Evolutionary conservation across 2,797 vertebrate species (phyloP), one percentile per base, ranked within the genome.

Genomic region (Erithacus rubecula): DNA sequence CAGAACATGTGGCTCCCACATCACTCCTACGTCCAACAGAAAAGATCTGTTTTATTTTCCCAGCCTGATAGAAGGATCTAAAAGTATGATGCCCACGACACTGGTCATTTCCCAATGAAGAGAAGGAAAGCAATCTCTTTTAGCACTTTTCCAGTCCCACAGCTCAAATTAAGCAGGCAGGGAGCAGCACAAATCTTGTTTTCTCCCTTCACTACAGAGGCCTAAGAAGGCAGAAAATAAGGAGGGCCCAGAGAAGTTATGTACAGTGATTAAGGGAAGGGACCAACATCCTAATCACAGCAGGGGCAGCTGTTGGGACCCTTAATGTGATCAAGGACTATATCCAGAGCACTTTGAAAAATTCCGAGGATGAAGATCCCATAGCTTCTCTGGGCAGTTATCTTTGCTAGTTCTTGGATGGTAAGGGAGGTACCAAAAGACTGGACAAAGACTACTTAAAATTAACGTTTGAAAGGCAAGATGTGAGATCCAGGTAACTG

Each of bases 11-110:
- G 47, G 67, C 14, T 58, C 51, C 68, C 64, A 64, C 76, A 83
- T 82, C 70, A 41, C 15, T 83, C 89, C 96, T 97, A 51, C 5
- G 81, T 16, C 27, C 44, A 91, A 93, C 12, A 92, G 76, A 51
- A 82, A 62, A 87, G 37, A 81, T 4, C 27, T 1, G 26, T 5
- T 93, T 85, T 68, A 70, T 67, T 84, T 67, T 49, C 37, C 51
- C 62, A 83, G 9, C 11, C 34, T 11, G 46, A 56, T 3, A 32
- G 37, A 52, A 56, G 30, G 39, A 34, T 46, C 32, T 30, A n/a
- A 37, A 80, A 77, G 29, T 13, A 36, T 2, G 15, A 62, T 16
- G 43, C 41, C 67, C 47, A 24, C 0, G 0, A 52, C 23, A n/a
- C 13, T 0, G 2, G 51, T 34, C 12, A 2, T 37, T 58, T 77